Base-by-base conservation (phyloP, 2,113 vertebrate species). In the Casuarius casuarius region DNA sequence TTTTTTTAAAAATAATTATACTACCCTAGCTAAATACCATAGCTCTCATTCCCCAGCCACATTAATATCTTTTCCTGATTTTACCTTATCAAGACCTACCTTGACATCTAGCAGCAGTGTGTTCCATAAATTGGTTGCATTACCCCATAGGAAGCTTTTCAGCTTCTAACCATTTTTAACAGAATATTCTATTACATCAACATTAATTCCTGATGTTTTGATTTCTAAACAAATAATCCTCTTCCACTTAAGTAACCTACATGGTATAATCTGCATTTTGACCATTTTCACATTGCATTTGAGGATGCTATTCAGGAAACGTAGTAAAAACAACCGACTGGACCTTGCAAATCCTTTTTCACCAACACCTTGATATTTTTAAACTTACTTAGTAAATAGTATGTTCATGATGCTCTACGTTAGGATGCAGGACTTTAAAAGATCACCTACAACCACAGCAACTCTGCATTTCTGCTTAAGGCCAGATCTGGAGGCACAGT, bases 401-500 rank as follows among this genome's bases (percentile, higher is more conserved):
- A 42, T 7, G 3, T 49, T 83, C 26, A 40, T 77, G 40, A 7
- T 59, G 5, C 26, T 92, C 7, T 29, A 46, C 0, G 0, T 73
- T 76, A 73, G 25, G 26, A 51, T 56, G 49, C 76, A 86, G 6
- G 38, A 65, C 52, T 76, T 77, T 8, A 38, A 79, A 46, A 62
- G 29, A 79, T 75, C 33, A 61, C 28, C 20, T 61, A 51, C 11
- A 19, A 17, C 33, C 40, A 31, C 7, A 89, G 17, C 7, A 87
- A 40, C 5, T 40, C 33, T 10, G 9, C 54, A 61, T 80, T 62
- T 12, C 19, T 63, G 62, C 16, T 87, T 87, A 10, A 48, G 29
- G 22, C 5, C 21, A 54, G 40, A 6, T 38, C 12, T 67, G 51
- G 21, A 79, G 28, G 42, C 12, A 54, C 7, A 82, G 15, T 10